These are phyloP conservation scores for Cyphomyrus discorhynchus DNA, from an alignment of 2,113 vertebrate species.

Conservation along the genomic window DNA sequence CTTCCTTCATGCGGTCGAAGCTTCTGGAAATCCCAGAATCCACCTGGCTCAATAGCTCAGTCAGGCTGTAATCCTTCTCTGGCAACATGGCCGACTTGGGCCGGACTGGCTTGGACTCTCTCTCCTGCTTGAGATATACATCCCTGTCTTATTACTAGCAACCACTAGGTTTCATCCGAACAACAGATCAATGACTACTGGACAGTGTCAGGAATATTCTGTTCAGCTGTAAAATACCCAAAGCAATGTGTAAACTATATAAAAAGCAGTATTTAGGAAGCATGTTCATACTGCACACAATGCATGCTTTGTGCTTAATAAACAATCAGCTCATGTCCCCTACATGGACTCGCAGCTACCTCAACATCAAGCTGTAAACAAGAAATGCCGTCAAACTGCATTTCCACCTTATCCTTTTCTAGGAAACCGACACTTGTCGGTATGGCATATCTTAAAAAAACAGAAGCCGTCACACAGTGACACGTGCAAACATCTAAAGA, in stretches of 20 bases:
- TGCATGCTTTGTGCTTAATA: neutral
- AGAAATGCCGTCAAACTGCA: neutral
- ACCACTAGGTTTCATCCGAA: neutral
- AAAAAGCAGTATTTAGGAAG: neutral
- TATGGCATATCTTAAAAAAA: neutral
- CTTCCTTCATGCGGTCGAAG: conserved; percentile 76
- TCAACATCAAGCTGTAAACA: neutral
- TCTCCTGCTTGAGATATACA: conserved; percentile 39
- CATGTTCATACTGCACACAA: neutral
- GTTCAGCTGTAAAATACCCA: neutral
- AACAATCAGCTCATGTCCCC: neutral
- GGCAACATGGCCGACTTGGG: conserved; percentile 70
- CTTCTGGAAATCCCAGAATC: conserved; percentile 84
- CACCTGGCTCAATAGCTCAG: conserved; percentile 84
- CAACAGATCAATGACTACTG: neutral
- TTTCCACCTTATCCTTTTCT: neutral
- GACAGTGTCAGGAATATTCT: neutral
- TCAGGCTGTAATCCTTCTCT: conserved; percentile 84
- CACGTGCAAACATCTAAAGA: neutral
- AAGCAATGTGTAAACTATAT: neutral
- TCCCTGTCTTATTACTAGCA: neutral
- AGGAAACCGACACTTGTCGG: neutral
- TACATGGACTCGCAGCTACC: neutral
- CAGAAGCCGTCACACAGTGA: neutral
- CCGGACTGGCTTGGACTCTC: conserved; percentile 48